Evolutionary conservation across 2,113 vertebrate genomes (phyloP).

Genomic region (Ondatra zibethicus): DNA sequence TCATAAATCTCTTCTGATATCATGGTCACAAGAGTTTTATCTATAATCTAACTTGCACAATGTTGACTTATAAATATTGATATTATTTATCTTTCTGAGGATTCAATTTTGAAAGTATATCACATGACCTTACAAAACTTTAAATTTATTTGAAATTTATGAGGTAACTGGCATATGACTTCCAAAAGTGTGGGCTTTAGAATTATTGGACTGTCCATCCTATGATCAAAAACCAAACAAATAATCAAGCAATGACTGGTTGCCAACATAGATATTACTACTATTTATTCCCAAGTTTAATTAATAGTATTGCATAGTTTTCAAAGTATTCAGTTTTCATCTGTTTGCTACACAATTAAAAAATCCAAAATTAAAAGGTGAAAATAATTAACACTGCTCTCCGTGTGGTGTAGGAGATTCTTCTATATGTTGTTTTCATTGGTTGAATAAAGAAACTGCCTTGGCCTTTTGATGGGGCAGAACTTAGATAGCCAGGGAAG

Average conservation of each 20-base stretch:
- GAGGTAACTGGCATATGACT: neutral
- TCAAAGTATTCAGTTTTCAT: neutral
- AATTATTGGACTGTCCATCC: neutral
- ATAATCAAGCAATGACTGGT: neutral
- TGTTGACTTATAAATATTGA: neutral
- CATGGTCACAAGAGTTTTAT: neutral
- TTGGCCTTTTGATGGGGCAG: no score
- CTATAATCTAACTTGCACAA: neutral
- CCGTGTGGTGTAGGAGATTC: no score
- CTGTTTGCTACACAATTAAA: neutral
- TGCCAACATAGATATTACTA: neutral
- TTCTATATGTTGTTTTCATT: no score
- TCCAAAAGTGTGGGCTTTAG: neutral
- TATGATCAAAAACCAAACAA: neutral
- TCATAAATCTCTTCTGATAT: neutral
- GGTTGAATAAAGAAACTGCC: no score
- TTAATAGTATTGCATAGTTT: neutral
- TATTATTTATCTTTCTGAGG: neutral
- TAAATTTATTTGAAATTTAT: neutral
- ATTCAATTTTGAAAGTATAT: neutral
- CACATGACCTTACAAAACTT: neutral
- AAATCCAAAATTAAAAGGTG: neutral
- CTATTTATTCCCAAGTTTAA: neutral
- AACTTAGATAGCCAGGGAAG: no score
- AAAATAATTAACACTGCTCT: neutral